These are phyloP conservation scores for Sebastes variabilis DNA, from an alignment of 2,797 vertebrate genomes.

Conservation along the genomic window DNA sequence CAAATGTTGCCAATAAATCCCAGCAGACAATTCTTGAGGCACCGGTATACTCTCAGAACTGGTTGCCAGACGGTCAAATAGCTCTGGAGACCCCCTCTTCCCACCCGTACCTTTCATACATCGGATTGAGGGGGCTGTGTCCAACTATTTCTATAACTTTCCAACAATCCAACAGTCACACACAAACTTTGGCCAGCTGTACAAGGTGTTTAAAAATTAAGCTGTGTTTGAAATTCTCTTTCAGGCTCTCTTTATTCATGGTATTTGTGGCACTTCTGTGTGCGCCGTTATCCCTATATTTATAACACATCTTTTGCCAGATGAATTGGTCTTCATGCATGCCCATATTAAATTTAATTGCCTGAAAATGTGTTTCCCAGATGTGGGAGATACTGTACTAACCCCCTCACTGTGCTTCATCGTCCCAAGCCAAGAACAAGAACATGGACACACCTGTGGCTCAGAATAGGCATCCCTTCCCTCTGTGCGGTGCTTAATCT, in stretches of 20 bases:
- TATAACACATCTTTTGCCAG: neutral
- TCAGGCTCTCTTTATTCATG: neutral
- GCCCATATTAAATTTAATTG: neutral
- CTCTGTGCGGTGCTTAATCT: neutral
- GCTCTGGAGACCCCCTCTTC: neutral
- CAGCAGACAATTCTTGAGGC: neutral
- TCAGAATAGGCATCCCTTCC: neutral
- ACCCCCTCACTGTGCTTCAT: neutral
- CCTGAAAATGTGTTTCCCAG: slow-evolving; percentile 65
- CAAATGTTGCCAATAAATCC: slow-evolving; percentile 6
- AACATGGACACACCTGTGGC: slow-evolving; percentile 55
- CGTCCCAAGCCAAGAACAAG: slow-evolving; percentile 27
- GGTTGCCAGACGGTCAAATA: neutral
- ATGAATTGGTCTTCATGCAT: neutral
- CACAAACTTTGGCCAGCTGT: neutral
- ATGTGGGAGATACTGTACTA: slow-evolving; percentile 47
- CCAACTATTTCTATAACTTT: neutral
- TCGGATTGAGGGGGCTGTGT: neutral
- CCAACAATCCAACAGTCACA: neutral
- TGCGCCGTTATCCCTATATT: neutral
- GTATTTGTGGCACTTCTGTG: neutral
- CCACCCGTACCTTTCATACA: neutral
- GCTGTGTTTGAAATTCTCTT: neutral
- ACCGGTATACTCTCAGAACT: neutral
- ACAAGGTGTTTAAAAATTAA: neutral